Evolutionary conservation across 53 echinoderm and acorn worm genomes (phyloP).

Genomic region (Holothuria scabra): DNA sequence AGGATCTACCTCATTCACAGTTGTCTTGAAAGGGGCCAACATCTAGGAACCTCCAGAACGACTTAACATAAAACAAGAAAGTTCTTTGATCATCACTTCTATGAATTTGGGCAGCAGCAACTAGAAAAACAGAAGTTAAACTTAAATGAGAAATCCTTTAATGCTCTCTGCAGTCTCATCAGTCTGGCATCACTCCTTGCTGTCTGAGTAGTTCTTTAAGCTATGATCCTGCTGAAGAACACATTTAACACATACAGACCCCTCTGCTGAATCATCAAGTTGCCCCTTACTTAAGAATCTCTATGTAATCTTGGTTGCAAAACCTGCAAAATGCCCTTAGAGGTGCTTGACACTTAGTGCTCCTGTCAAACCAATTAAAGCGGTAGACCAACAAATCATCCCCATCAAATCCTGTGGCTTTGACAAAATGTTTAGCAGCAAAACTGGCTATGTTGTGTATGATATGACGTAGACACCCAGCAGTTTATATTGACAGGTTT

Average conservation of each 20-base stretch:
- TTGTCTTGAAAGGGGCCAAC: neutral
- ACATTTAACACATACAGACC: neutral
- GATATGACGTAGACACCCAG: neutral
- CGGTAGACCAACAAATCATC: conserved; percentile 35
- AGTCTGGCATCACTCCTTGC: conserved; percentile 12
- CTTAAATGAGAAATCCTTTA: too few relatives aligned
- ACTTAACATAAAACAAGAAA: too few relatives aligned
- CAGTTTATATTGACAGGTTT: conserved; percentile 2
- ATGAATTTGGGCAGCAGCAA: too few relatives aligned
- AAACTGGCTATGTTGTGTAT: conserved; percentile 15
- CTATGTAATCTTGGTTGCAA: conserved; percentile 8
- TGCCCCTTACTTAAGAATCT: neutral
- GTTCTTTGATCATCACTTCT: too few relatives aligned
- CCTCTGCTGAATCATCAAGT: conserved; percentile 29
- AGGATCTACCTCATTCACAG: too few relatives aligned
- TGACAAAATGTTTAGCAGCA: conserved; percentile 19
- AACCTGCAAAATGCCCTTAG: neutral
- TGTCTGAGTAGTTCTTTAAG: neutral
- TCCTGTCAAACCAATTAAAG: conserved; percentile 28
- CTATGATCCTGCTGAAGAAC: neutral
- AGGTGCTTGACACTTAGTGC: conserved; percentile 7
- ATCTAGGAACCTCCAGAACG: too few relatives aligned
- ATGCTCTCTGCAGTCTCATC: neutral
- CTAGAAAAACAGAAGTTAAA: too few relatives aligned
- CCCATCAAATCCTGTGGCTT: neutral